Conservation (phyloP, 1,140 invertebrate species). For the Uloborus diversus region DNA sequence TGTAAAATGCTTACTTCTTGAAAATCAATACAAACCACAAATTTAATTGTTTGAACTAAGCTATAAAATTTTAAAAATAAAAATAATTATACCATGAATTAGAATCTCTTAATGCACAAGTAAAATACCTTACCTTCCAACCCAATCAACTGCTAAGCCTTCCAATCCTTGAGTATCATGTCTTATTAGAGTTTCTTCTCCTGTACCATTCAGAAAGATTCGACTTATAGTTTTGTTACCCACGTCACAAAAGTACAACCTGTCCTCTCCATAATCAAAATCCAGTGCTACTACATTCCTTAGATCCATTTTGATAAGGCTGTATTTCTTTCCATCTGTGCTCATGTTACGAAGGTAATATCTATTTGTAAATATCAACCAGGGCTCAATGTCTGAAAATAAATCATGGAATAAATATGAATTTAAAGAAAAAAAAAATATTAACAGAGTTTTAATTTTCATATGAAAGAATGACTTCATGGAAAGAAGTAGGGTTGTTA, state of each 20-base stretch:
- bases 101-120: neutral
- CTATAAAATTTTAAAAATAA: too few species aligned
- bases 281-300: slow-evolving; percentile 97
- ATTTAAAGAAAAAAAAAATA: too few species aligned
- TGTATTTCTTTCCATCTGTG: slow-evolving; percentile 84
- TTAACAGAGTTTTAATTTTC: neutral
- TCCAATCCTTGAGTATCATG: slow-evolving; percentile 95
- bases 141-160: slow-evolving; percentile 97
- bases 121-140: slow-evolving; percentile 71
- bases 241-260: slow-evolving; percentile 94
- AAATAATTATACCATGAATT: too few species aligned
- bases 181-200: slow-evolving; percentile 81
- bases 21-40: too few species aligned
- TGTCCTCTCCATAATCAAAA: slow-evolving; percentile 84
- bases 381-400: slow-evolving; percentile 75
- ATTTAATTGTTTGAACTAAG: too few species aligned
- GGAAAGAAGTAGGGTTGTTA: neutral
- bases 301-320: slow-evolving; percentile 91
- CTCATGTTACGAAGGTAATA: slow-evolving; percentile 98
- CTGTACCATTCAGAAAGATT: slow-evolving; percentile 68
- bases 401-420: too few species aligned
- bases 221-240: slow-evolving; percentile 87
- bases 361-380: slow-evolving; percentile 97
- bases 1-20: too few species aligned
- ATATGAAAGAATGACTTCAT: neutral